Percentiles rank a stretch among this genome's conserved stretches.
phyloP scores from a whole-genome alignment of 2,797 vertebrate genomes.

The Periparus ater region DNA sequence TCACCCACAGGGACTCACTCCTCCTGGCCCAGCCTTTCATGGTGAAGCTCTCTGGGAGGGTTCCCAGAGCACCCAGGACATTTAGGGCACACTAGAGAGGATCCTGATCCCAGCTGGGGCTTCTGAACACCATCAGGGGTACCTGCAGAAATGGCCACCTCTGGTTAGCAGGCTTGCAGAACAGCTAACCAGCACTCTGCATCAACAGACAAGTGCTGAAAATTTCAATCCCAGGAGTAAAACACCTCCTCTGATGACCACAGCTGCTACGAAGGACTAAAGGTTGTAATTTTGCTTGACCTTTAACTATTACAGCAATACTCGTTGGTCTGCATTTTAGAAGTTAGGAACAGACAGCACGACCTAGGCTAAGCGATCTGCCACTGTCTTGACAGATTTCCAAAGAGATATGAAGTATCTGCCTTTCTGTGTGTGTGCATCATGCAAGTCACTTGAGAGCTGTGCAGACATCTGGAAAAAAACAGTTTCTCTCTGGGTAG shows the following conservation, averaged over 20 bases:
- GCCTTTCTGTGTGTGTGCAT: neutral
- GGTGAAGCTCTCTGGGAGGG: neutral
- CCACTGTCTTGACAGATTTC: neutral
- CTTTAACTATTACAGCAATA: neutral
- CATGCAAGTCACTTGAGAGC: neutral
- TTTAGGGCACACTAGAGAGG: neutral
- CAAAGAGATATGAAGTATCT: neutral
- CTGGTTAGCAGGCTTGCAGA: neutral
- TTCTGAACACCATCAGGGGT: neutral
- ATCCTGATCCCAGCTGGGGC: neutral
- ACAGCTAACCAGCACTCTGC: neutral
- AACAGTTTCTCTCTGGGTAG: neutral
- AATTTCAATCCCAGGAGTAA: neutral
- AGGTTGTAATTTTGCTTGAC: neutral
- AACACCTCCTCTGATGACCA: neutral
- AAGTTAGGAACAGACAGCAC: neutral
- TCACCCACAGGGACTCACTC: neutral
- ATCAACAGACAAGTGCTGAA: neutral
- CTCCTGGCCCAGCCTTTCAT: neutral
- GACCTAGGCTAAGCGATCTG: neutral
- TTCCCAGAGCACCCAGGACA: accelerated
- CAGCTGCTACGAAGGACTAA: neutral
- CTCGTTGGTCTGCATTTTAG: neutral
- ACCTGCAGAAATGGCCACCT: neutral
- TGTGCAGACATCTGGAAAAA: neutral